Base-by-base conservation (phyloP, 1,140 invertebrate species). In the Pseudoatta argentina region DNA sequence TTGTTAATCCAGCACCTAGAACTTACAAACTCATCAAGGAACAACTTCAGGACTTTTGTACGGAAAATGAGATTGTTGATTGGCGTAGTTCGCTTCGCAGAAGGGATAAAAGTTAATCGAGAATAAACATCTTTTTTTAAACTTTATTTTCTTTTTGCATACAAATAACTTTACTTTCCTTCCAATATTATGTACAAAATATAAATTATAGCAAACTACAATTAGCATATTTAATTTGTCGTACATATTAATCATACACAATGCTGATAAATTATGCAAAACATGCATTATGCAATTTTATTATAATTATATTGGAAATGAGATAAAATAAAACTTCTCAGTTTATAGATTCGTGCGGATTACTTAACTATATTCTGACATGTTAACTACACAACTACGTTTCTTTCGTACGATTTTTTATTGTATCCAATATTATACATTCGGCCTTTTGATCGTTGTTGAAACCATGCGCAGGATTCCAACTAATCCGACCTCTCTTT, bases 1-100 rank as follows among this genome's bases (percentile, higher is more conserved):
- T 82, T 73, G 67, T 71, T 81, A 55, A 21, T 44, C 79, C 53
- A 66, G 44, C 34, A 53, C 53, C 67, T 82, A 16, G 53, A 82
- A 82, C 67, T 82, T 82, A 59, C 39, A 73, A 82, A 82, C 79
- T 82, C 67, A 82, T 82, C 78, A 39, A 78, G 79, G 18, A 82
- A 73, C 79, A 48, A 72, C 53, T 82, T 73, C 21, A 61, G n/a
- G 12, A 73, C 64, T 67, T 53, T 82, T 48, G n/a, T 39, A 55
- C 44, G 30, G 34, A 61, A 72, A 82, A 82, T 82, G 79, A 82
- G 67, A 59, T 82, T 73, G 79, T 82, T 82, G 67, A 82, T 72
- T 53, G 53, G 53, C 53, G 53, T 71, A 55, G n/a, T 69, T 59
- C 18, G 53, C 51, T 59, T 59, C 53, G 34, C 16, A 14, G 16